These are phyloP conservation scores for Burhinus oedicnemus DNA, from an alignment of 2,113 vertebrate species.

Conservation along the genomic window DNA sequence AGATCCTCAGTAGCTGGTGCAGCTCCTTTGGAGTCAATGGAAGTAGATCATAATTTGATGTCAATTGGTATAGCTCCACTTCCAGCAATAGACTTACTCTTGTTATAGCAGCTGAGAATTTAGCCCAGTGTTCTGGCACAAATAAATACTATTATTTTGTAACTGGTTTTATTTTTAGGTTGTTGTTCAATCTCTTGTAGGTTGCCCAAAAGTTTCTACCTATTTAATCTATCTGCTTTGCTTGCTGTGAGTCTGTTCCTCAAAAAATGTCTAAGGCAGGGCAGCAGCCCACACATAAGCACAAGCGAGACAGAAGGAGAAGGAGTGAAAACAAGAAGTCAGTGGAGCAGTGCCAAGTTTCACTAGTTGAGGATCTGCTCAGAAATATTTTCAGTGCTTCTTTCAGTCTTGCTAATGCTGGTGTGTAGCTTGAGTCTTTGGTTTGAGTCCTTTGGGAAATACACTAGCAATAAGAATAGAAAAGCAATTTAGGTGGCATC, in stretches of 20 bases:
- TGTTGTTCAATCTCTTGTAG: slow-evolving; percentile 35
- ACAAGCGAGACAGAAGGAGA: slow-evolving; percentile 67
- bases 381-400: slow-evolving; percentile 56
- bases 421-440: slow-evolving; percentile 26
- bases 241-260: slow-evolving; percentile 53
- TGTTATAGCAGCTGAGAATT: slow-evolving; percentile 2
- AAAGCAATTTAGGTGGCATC: slow-evolving; percentile 61
- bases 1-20: background rate
- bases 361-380: slow-evolving; percentile 58
- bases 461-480: slow-evolving; percentile 54
- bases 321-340: slow-evolving; percentile 68
- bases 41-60: background rate
- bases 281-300: slow-evolving; percentile 64
- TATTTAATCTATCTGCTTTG: slow-evolving; percentile 60
- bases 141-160: slow-evolving; percentile 35
- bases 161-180: slow-evolving; percentile 36
- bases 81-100: background rate
- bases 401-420: slow-evolving; percentile 55
- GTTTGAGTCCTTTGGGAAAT: slow-evolving; percentile 61
- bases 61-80: background rate
- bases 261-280: slow-evolving; percentile 61
- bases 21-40: background rate
- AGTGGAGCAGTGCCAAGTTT: slow-evolving; percentile 60
- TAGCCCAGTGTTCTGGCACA: background rate
- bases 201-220: slow-evolving; percentile 51